These are phyloP conservation scores for Rutilus rutilus DNA, from an alignment of 2,113 vertebrate species.

Conservation along the genomic window DNA sequence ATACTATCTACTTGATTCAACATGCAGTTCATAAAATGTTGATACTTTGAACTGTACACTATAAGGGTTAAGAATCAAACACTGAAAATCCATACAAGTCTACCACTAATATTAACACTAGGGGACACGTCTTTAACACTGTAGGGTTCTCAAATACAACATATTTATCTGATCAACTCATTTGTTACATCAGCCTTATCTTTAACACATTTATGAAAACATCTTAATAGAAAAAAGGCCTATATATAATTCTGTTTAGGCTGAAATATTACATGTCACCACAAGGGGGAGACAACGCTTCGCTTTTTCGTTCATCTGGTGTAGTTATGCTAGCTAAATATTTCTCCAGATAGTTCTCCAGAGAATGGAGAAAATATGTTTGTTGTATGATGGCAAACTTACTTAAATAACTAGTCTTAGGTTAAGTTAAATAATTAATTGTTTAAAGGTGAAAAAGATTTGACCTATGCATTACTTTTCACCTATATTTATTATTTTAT, in stretches of 20 bases:
- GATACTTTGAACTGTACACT: neutral
- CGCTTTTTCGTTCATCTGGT: neutral
- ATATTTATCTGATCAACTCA: neutral
- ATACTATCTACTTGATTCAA: neutral
- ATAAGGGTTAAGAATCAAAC: neutral
- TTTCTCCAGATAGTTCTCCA: neutral
- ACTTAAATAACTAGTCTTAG: neutral
- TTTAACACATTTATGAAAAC: neutral
- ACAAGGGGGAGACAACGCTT: conserved; percentile 43
- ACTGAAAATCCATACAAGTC: neutral
- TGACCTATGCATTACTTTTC: neutral
- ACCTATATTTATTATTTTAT: neutral
- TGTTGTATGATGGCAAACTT: neutral
- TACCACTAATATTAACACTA: neutral
- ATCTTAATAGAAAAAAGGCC: neutral
- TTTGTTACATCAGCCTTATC: neutral
- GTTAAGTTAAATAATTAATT: neutral
- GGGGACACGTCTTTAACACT: neutral
- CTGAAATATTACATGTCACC: conserved; percentile 13
- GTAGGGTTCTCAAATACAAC: neutral
- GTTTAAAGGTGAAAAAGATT: neutral
- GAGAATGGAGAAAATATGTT: neutral
- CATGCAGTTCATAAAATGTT: neutral
- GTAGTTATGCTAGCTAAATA: neutral
- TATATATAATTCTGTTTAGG: neutral